These are phyloP conservation scores for Dioctria rufipes DNA, from an alignment of 2,888 invertebrate species.

Conservation along the genomic window DNA sequence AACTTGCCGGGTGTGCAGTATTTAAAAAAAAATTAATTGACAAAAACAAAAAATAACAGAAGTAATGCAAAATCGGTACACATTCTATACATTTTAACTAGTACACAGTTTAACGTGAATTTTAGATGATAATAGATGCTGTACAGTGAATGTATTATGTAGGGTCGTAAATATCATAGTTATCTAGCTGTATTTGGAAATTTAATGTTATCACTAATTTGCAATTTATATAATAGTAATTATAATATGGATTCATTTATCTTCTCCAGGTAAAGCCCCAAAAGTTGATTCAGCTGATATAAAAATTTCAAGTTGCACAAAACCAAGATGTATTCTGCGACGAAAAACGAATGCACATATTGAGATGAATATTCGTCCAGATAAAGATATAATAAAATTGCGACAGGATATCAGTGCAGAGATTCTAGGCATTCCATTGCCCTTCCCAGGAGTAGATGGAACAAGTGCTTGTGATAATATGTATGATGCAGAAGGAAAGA, in stretches of 20 bases:
- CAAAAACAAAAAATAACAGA: too few species aligned
- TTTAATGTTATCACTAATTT: too few species aligned
- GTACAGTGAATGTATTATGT: too few species aligned
- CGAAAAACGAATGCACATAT: slow-evolving; percentile 75
- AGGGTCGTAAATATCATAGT: too few species aligned
- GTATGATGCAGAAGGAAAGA: slow-evolving; percentile 74
- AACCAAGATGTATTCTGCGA: slow-evolving; percentile 78
- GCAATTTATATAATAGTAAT: too few species aligned
- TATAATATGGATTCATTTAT: slow-evolving; percentile 15
- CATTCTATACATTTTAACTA: too few species aligned
- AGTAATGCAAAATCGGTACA: too few species aligned
- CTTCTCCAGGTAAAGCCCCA: slow-evolving; percentile 70
- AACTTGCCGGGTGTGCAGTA: too few species aligned
- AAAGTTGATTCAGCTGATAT: slow-evolving; percentile 72
- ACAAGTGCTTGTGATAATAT: slow-evolving; percentile 79
- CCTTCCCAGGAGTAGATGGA: slow-evolving; percentile 85
- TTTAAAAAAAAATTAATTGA: too few species aligned
- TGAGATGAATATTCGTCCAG: slow-evolving; percentile 75
- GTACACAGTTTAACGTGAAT: too few species aligned
- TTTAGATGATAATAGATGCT: too few species aligned
- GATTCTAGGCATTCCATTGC: slow-evolving; percentile 77
- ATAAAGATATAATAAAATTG: slow-evolving; percentile 73
- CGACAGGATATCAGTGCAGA: slow-evolving; percentile 77
- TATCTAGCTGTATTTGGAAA: too few species aligned
- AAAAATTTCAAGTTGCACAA: slow-evolving; percentile 76